These are phyloP conservation scores for Ophion ellenae DNA, from an alignment of 2,888 invertebrate species.

Conservation along the genomic window DNA sequence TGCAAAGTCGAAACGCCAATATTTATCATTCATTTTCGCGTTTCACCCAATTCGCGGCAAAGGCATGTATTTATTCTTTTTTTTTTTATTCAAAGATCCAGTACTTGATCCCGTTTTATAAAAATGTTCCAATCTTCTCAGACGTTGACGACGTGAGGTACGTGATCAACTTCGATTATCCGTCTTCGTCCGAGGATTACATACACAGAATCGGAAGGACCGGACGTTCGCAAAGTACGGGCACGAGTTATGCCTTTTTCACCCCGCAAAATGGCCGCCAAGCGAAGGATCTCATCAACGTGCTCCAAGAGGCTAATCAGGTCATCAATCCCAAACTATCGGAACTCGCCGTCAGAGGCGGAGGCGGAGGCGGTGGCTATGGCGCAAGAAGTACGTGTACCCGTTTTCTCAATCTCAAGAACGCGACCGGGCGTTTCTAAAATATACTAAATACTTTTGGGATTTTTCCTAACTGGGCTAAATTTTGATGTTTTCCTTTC, in stretches of 20 bases:
- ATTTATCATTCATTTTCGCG: constrained; percentile 49
- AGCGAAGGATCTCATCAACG: constrained; percentile 94
- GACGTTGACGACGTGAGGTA: constrained; percentile 98
- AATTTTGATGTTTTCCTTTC: neutral
- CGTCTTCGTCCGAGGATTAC: constrained; percentile 97
- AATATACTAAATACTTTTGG: neutral
- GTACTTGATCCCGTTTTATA: constrained; percentile 30
- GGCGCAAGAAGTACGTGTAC: constrained; percentile 83
- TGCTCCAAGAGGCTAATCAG: constrained; percentile 94
- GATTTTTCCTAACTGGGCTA: neutral
- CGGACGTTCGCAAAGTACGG: constrained; percentile 93
- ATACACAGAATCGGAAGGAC: constrained; percentile 98
- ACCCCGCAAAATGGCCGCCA: constrained; percentile 94
- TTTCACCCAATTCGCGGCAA: constrained; percentile 59
- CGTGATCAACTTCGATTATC: constrained; percentile 98
- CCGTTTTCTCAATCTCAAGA: neutral
- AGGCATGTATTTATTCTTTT: constrained; percentile 54
- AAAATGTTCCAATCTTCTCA: constrained; percentile 83
- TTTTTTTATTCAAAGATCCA: neutral
- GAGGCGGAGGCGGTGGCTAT: constrained; percentile 86
- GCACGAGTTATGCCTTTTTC: constrained; percentile 98
- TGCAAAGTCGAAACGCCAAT: constrained; percentile 6
- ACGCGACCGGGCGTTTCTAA: neutral
- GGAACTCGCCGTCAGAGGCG: constrained; percentile 89
- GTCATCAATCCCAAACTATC: constrained; percentile 93